Evolutionary conservation across 1,140 invertebrate species (phyloP).

Genomic region (Temnothorax curvispinosus): DNA sequence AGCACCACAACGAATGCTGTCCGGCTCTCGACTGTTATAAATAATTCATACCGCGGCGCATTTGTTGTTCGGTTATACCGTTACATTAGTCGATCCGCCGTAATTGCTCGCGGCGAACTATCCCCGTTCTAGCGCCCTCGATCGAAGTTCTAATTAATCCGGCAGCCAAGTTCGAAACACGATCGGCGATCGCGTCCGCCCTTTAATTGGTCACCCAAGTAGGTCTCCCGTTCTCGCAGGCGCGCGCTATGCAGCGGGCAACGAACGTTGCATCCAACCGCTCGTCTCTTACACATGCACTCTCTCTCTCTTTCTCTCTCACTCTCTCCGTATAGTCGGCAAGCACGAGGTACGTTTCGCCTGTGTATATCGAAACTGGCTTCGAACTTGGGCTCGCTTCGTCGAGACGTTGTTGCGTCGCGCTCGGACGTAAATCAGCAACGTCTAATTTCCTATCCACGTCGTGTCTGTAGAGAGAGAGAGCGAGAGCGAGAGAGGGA

Average conservation of each 20-base stretch:
- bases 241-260: not conserved
- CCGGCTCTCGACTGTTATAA: conserved; percentile 14
- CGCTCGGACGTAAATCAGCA: conserved; percentile 66
- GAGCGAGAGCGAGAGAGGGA: conserved; percentile 26
- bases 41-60: conserved; percentile 37
- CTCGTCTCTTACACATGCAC: not conserved
- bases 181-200: conserved; percentile 56
- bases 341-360: conserved; percentile 22
- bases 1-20: not conserved
- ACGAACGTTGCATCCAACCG: not conserved
- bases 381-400: conserved; percentile 39
- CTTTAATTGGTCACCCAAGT: conserved; percentile 59
- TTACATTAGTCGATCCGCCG: conserved; percentile 38
- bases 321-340: not conserved
- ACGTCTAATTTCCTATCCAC: conserved; percentile 70
- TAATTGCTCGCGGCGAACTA: conserved; percentile 58
- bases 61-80: conserved; percentile 49
- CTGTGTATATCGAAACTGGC: conserved; percentile 35
- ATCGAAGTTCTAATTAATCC: conserved; percentile 60
- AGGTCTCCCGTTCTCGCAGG: conserved; percentile 48
- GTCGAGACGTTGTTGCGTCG: conserved; percentile 50
- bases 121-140: conserved; percentile 33
- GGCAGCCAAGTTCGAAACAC: conserved; percentile 59
- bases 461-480: conserved; percentile 12
- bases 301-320: not conserved